These are phyloP conservation scores for Polydrusus pterygomalis DNA, from an alignment of 2,888 invertebrate species.

Conservation along the genomic window DNA sequence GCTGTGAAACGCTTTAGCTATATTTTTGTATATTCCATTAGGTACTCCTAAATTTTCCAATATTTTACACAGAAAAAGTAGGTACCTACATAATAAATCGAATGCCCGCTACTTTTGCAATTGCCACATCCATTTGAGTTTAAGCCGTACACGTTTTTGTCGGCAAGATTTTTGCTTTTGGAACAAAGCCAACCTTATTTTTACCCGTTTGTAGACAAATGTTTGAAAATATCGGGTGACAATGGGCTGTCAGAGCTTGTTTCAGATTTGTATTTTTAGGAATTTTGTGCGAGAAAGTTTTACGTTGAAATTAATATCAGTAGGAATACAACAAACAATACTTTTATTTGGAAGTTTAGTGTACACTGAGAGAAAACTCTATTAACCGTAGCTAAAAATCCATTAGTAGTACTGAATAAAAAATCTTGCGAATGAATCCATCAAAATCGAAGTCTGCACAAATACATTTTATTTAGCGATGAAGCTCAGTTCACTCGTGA, in stretches of 20 bases:
- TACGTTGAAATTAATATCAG: too few species aligned
- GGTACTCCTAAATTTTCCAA: background rate
- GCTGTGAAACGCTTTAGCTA: too few species aligned
- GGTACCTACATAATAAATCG: background rate
- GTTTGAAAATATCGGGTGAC: constrained; percentile 53
- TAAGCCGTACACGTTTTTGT: constrained; percentile 2
- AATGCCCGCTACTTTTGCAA: background rate
- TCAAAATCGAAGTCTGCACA: too few species aligned
- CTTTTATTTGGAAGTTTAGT: too few species aligned
- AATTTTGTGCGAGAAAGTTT: background rate
- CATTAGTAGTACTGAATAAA: too few species aligned
- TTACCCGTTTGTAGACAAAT: constrained; percentile 61
- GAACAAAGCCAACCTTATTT: constrained; percentile 64
- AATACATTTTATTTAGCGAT: too few species aligned
- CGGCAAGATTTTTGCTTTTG: constrained; percentile 47
- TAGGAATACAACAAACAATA: too few species aligned
- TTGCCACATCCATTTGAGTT: constrained; percentile 6
- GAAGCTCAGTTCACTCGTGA: too few species aligned
- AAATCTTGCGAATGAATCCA: too few species aligned
- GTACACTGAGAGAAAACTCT: too few species aligned
- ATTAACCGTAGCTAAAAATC: too few species aligned
- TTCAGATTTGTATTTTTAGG: constrained; percentile 4
- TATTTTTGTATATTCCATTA: too few species aligned
- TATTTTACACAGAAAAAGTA: background rate
- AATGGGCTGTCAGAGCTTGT: constrained; percentile 53